Evolutionary conservation across 2,113 vertebrate genomes (phyloP).

Genomic region (Macaca fascicularis): DNA sequence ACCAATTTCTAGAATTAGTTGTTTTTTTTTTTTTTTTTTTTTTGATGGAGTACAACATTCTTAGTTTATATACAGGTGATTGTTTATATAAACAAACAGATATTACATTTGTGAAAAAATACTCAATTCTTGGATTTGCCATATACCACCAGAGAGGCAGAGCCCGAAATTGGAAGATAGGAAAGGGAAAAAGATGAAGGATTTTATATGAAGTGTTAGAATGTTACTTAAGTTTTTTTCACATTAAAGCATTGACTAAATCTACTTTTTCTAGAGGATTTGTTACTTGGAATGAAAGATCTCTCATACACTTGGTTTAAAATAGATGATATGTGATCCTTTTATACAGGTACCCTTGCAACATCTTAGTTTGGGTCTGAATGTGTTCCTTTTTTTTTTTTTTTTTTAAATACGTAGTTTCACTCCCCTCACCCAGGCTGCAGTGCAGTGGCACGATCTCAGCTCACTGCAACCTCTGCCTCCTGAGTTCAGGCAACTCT

Average conservation of each 20-base stretch:
- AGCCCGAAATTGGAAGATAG: slow-evolving; percentile 7
- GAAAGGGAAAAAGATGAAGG: not conserved
- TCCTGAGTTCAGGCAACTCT: no score
- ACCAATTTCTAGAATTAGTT: not conserved
- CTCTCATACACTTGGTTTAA: slow-evolving; percentile 63
- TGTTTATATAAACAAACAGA: not conserved
- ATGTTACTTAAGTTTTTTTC: slow-evolving; percentile 41
- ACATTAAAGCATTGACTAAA: slow-evolving; percentile 34
- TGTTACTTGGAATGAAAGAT: slow-evolving; percentile 68
- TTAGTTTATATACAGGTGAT: slow-evolving; percentile 13
- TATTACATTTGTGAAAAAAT: slow-evolving; percentile 32
- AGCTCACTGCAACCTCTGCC: no score
- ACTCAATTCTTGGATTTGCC: not conserved
- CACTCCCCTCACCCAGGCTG: no score
- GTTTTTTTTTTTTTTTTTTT: slow-evolving; percentile 39
- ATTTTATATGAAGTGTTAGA: slow-evolving; percentile 32
- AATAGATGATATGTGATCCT: slow-evolving; percentile 46
- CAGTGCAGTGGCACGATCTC: no score
- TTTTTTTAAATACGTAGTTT: no score
- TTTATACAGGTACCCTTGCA: slow-evolving; percentile 17
- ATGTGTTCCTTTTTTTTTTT: not conserved
- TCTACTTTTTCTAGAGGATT: slow-evolving; percentile 72
- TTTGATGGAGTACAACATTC: not conserved
- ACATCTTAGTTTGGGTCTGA: not conserved
- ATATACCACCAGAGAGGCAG: not conserved